These are phyloP conservation scores for Syrrhaptes paradoxus DNA, from an alignment of 2,113 vertebrate species.

Conservation along the genomic window DNA sequence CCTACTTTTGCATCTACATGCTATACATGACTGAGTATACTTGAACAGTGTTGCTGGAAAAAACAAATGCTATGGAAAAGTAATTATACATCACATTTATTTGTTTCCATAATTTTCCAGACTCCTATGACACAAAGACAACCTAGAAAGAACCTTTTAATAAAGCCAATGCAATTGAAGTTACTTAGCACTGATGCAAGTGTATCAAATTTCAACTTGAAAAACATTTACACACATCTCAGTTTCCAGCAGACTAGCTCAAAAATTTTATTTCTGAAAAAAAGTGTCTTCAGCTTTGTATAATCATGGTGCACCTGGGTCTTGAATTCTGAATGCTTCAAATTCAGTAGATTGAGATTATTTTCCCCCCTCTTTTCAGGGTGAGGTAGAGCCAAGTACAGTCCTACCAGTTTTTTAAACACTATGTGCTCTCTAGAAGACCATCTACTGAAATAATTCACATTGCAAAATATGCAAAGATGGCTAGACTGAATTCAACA, in stretches of 20 bases:
- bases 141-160: not conserved
- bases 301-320: not conserved
- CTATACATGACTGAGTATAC: not conserved
- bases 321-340: not conserved
- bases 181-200: not conserved
- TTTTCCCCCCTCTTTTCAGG: not conserved
- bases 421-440: not conserved
- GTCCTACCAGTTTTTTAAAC: not conserved
- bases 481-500: not conserved
- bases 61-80: not conserved
- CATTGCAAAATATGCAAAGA: not conserved
- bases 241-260: not conserved
- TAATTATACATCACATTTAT: not conserved
- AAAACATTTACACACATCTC: not conserved
- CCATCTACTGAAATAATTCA: not conserved
- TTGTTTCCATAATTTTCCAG: not conserved
- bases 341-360: not conserved
- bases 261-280: not conserved
- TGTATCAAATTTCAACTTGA: not conserved
- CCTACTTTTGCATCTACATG: not conserved
- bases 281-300: not conserved
- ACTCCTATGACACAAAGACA: not conserved
- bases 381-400: not conserved
- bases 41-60: not conserved
- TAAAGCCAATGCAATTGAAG: not conserved